A percentile compares a stretch with the other conserved stretches of the same genome.
Evolutionary conservation across 2,888 invertebrate species (phyloP).

Genomic region (Thymelicus lineola): DNA sequence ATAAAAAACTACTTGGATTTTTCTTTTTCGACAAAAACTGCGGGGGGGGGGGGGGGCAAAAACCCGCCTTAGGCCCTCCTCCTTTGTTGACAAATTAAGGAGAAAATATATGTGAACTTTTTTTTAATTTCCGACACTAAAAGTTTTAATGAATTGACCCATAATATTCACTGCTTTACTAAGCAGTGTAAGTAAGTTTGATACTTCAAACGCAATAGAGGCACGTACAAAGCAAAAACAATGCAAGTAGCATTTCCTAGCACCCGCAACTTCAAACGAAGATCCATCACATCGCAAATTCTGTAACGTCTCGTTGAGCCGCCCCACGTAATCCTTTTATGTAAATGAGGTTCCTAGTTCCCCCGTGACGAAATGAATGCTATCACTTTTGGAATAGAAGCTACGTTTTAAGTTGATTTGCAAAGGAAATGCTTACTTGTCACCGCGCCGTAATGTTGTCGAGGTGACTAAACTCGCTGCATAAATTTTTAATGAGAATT

Average conservation of each 20-base stretch:
- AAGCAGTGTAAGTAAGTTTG: no score
- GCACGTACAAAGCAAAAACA: constrained; percentile 5
- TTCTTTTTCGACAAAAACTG: no score
- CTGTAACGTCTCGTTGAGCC: constrained; percentile 42
- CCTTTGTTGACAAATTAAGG: no score
- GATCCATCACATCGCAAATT: constrained; percentile 42
- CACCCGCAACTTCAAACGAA: constrained; percentile 14
- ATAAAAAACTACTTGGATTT: no score
- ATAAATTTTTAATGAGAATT: constrained; percentile 15
- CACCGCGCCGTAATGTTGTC: constrained; percentile 17
- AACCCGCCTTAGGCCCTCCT: no score
- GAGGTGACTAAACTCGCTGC: constrained; percentile 15
- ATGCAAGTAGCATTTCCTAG: constrained; percentile 12
- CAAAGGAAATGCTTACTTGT: constrained; percentile 35
- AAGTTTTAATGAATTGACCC: no score
- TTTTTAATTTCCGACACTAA: no score
- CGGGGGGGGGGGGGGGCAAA: no score
- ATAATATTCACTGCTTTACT: neutral
- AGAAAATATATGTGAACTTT: no score
- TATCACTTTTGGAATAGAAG: constrained; percentile 6
- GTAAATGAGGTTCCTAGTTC: constrained; percentile 40
- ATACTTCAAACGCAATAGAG: neutral
- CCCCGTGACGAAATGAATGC: constrained; percentile 6
- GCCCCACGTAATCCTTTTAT: constrained; percentile 47
- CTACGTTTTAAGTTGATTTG: neutral